These are phyloP conservation scores for Cydia splendana DNA, from an alignment of 1,140 invertebrate species.

Conservation along the genomic window DNA sequence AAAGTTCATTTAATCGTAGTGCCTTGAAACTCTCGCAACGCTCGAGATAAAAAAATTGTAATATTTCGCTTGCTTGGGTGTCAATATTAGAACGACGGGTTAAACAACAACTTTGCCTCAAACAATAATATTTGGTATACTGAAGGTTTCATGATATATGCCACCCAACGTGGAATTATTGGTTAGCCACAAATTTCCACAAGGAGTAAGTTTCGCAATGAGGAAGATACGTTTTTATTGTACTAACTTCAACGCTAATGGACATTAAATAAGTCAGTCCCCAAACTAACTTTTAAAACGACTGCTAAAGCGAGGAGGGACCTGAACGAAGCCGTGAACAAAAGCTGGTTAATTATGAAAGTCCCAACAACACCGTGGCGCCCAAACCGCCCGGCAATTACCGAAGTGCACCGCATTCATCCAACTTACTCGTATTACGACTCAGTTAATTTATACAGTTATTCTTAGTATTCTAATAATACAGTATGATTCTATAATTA, in stretches of 20 bases:
- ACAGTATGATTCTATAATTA: too few species aligned
- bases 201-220: neutral
- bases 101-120: too few species aligned
- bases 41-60: too few species aligned
- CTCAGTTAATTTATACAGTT: neutral
- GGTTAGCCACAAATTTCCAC: neutral
- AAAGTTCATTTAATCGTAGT: too few species aligned
- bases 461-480: too few species aligned
- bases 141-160: neutral
- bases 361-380: constrained; percentile 6
- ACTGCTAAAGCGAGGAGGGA: neutral
- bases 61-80: too few species aligned
- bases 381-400: constrained; percentile 8
- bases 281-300: constrained; percentile 6
- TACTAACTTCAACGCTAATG: neutral
- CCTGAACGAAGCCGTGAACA: neutral
- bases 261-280: neutral
- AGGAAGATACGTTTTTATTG: neutral
- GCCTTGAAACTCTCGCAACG: too few species aligned
- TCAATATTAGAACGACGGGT: too few species aligned
- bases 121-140: too few species aligned
- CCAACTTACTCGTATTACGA: neutral
- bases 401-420: constrained; percentile 24
- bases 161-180: neutral
- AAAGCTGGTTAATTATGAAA: constrained; percentile 29